Conservation (phyloP, 2,113 vertebrate genomes). For the Scalopus aquaticus region DNA sequence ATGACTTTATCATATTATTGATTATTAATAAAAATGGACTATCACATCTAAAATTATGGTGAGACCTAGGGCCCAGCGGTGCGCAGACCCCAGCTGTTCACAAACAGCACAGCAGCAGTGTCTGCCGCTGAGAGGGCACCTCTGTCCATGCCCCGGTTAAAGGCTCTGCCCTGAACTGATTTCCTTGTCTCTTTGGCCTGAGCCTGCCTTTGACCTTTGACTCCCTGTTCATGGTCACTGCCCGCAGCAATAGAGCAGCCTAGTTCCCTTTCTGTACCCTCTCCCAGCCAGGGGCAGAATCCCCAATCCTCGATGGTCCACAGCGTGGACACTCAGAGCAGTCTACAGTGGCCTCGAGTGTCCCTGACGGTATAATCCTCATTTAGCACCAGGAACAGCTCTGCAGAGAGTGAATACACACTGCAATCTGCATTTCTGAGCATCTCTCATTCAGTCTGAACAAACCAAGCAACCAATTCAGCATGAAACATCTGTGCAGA, state of each 20-base stretch:
- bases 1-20: no score
- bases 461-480: neutral
- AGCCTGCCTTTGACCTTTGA: neutral
- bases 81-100: neutral
- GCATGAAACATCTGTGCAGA: slow-evolving; percentile 37
- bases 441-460: slow-evolving; percentile 41
- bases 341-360: neutral
- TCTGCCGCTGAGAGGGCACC: no score
- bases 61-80: neutral
- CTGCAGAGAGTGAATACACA: neutral
- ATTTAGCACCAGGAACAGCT: neutral
- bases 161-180: neutral
- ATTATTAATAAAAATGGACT: no score
- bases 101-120: neutral
- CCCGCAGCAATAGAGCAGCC: neutral
- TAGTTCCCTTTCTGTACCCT: neutral
- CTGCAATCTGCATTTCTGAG: neutral
- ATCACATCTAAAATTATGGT: neutral
- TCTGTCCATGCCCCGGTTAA: neutral
- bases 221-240: neutral
- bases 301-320: neutral
- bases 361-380: neutral
- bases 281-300: neutral
- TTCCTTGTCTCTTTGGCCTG: neutral
- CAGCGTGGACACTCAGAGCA: neutral